Base-by-base conservation (phyloP, 2,888 invertebrate species). In the Thalpophila matura region DNA sequence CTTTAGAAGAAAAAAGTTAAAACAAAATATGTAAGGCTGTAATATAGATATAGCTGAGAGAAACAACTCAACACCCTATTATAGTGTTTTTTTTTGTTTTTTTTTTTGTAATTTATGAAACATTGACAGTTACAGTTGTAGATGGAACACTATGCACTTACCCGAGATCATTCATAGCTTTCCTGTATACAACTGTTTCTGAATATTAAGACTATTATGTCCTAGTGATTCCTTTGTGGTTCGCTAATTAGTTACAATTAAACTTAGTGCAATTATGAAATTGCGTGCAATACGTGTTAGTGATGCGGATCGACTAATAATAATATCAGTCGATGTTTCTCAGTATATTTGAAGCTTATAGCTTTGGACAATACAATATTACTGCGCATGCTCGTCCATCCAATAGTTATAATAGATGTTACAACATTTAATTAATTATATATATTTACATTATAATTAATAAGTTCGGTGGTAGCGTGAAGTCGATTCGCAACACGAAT, bases 11-110 rank as follows among this genome's bases (percentile, higher is more conserved):
- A 74, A 64, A 67, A 63, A 59, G 66, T 73, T 69, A 65, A 72
- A 74, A 69, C 54, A 71, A 74, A 77, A 84, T 84, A 84, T 85
- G 69, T 88, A 89, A 90, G 91, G 87, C 86, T 89, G 86, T 82
- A 80, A 81, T 74, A 62, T 79, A 84, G 77, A 80, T 65, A 72
- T 72, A 77, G 75, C 91, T 91, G 89, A 88, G 88, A 91, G 90
- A 90, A 89, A 80, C 90, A 91, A 91, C 89, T 89, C 88, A 80
- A 89, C 88, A 89, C 89, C 87, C 74, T 74, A 67, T 67, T 69
- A 74, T 79, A 83, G 84, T 83, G 69, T 76, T 73, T 73, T 80
- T 75, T 78, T 78, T 74, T 70, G 59, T 67, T 65, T 77, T 49
- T 55, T 76, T 75, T 71, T 64, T 71, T 82, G 64, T 76, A 74